phyloP scores from a whole-genome alignment of 2,888 invertebrate genomes.

The Theristus sp. region DNA sequence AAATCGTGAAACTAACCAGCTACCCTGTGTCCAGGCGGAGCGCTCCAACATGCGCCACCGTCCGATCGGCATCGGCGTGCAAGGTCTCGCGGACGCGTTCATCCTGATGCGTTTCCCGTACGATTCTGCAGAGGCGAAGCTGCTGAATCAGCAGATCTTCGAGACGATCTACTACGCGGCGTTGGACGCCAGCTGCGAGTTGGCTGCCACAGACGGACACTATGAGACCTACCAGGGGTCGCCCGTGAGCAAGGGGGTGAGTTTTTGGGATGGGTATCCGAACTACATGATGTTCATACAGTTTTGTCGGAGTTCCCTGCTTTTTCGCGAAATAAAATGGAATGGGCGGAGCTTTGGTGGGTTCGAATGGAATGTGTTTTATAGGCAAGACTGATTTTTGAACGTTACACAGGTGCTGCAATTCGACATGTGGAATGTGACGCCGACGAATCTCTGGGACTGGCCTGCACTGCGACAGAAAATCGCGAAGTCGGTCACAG shows the following conservation, averaged over 20 bases:
- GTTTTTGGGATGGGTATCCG: constrained; percentile 14
- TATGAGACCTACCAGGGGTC: constrained; percentile 79
- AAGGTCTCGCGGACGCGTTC: constrained; percentile 90
- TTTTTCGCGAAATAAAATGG: too few species aligned
- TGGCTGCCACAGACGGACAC: constrained; percentile 56
- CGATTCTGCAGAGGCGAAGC: constrained; percentile 63
- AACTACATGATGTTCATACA: too few species aligned
- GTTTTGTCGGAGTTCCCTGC: too few species aligned
- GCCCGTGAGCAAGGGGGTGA: constrained; percentile 73
- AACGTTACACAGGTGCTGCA: constrained; percentile 52
- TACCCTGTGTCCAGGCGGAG: constrained; percentile 38
- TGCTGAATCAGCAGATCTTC: constrained; percentile 82
- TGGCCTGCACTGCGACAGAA: constrained; percentile 63
- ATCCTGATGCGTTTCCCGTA: constrained; percentile 60
- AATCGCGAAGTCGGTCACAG: constrained; percentile 46
- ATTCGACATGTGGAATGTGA: constrained; percentile 90
- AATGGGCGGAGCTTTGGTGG: too few species aligned
- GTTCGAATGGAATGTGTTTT: too few species aligned
- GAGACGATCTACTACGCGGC: constrained; percentile 96
- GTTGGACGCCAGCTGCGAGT: constrained; percentile 78
- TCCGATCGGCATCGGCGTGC: constrained; percentile 68
- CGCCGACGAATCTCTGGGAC: constrained; percentile 61
- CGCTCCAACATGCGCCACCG: constrained; percentile 59
- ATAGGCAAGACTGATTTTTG: too few species aligned
- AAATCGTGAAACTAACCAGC: too few species aligned